Conservation (phyloP, 2,113 vertebrate genomes). For the Bothrops jararaca region DNA sequence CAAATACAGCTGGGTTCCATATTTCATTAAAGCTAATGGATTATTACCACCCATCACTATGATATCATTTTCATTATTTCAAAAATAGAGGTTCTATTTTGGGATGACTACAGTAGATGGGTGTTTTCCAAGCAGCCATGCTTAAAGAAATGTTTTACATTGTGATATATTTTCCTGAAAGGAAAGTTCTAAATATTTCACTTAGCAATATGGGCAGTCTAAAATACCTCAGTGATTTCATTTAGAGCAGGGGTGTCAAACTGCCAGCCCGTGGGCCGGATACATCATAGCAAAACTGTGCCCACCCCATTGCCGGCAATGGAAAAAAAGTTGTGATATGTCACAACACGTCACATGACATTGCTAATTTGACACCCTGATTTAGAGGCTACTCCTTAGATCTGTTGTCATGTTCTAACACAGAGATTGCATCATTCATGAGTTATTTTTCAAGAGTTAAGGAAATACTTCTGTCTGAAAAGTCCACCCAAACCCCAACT, state of each 20-base stretch:
- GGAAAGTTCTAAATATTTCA: not conserved
- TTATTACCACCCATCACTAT: not conserved
- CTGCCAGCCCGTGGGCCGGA: too few species aligned
- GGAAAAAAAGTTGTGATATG: too few species aligned
- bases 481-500: not conserved
- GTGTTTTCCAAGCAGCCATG: not conserved
- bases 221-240: not conserved
- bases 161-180: not conserved
- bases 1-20: not conserved
- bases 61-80: not conserved
- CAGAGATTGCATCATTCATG: not conserved
- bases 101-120: not conserved
- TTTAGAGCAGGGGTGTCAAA: not conserved
- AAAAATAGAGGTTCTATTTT: not conserved
- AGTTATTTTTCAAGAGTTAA: not conserved
- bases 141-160: not conserved
- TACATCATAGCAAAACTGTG: too few species aligned
- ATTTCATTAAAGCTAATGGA: not conserved
- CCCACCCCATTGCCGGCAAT: too few species aligned
- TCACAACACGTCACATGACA: too few species aligned
- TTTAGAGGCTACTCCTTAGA: not conserved
- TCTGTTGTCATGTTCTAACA: not conserved
- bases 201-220: not conserved
- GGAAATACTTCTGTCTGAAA: not conserved
- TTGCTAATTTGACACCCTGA: not conserved